Percentiles rank a stretch among this genome's conserved stretches.
Evolutionary conservation across 1,140 invertebrate genomes (phyloP).

Genomic region (Meloidogyne exigua): DNA sequence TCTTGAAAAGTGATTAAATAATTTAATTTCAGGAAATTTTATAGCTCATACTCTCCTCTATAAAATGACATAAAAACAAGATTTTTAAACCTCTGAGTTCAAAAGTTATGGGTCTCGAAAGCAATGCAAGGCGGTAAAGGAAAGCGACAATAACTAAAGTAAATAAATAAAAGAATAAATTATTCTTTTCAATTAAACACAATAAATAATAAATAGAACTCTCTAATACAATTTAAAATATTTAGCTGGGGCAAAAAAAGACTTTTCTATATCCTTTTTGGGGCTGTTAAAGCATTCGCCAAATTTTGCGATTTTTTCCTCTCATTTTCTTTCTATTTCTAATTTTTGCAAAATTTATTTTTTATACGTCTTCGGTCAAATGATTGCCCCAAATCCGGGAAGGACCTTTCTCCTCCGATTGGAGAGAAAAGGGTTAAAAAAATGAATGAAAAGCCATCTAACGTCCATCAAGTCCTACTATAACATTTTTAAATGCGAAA

Average conservation of each 20-base stretch:
- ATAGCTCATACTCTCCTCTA: no score
- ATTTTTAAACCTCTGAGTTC: no score
- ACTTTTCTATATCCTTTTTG: not conserved
- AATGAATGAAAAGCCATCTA: not conserved
- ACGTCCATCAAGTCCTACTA: no score
- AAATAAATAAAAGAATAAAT: no score
- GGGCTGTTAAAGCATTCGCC: not conserved
- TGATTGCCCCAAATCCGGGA: conserved; percentile 3
- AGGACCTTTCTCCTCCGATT: not conserved
- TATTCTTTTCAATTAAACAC: no score
- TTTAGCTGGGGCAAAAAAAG: not conserved
- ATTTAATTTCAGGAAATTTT: no score
- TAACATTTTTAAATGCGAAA: no score
- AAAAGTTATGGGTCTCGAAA: no score
- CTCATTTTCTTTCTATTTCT: not conserved
- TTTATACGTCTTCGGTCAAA: not conserved
- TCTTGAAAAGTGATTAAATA: no score
- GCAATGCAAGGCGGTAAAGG: no score
- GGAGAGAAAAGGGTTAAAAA: not conserved
- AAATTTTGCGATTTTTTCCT: not conserved
- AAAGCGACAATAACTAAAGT: no score
- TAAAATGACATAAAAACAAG: no score
- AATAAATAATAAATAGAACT: not conserved
- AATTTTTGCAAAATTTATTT: not conserved
- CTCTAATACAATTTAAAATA: not conserved